Evolutionary conservation across 92 coral and sea anemone species (phyloP).

Genomic region (Porites evermanni): DNA sequence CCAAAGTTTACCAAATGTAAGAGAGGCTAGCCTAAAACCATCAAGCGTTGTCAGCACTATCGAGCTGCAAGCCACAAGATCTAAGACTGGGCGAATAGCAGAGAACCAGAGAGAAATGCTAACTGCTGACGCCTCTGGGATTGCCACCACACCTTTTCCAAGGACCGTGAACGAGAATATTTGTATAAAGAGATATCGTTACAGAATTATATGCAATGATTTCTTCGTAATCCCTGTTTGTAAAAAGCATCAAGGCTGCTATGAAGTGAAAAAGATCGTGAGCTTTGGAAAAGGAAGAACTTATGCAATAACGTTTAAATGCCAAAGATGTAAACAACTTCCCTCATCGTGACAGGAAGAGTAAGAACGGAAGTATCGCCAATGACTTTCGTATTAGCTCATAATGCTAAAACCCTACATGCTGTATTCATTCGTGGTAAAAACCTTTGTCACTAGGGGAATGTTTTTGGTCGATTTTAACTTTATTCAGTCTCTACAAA

Average conservation of each 20-base stretch:
- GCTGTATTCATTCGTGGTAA: no score
- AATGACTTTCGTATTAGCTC: no score
- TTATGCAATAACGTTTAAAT: background rate
- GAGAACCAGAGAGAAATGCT: background rate
- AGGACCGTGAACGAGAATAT: background rate
- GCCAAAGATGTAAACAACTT: background rate
- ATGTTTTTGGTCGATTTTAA: no score
- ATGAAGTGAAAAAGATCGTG: background rate
- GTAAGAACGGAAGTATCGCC: no score
- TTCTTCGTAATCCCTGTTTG: conserved; percentile 24
- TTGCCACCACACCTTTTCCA: background rate
- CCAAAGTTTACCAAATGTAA: background rate
- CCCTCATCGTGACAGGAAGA: no score
- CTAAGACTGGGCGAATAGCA: background rate
- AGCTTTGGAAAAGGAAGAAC: conserved; percentile 12
- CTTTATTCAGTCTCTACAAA: no score
- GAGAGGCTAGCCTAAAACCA: no score
- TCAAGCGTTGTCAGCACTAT: background rate
- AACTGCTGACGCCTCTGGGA: background rate
- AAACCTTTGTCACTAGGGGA: no score
- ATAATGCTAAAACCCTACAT: no score
- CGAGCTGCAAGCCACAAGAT: background rate
- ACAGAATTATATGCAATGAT: conserved; percentile 2
- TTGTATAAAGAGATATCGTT: conserved; percentile 10
- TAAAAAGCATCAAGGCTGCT: conserved; percentile 6